Conservation (phyloP, 2,113 vertebrate genomes). For the Myrmophylax atrothorax region DNA sequence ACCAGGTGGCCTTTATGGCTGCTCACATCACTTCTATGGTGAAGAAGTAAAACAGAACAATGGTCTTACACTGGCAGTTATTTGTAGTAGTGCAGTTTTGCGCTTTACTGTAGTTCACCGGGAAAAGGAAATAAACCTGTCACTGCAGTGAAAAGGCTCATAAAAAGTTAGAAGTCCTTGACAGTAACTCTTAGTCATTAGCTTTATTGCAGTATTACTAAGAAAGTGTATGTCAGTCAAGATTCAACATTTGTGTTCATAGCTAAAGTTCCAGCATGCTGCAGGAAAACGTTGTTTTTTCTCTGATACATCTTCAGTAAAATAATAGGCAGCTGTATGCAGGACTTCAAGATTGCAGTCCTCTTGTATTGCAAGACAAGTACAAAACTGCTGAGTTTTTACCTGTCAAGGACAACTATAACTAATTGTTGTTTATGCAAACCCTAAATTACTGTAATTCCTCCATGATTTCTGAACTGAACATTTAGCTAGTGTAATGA, state of each 20-base stretch:
- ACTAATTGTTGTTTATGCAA: not conserved
- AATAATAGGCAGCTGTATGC: not conserved
- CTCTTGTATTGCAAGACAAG: not conserved
- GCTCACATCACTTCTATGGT: accelerated
- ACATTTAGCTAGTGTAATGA: not conserved
- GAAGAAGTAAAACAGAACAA: not conserved
- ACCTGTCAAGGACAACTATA: not conserved
- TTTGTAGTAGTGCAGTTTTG: not conserved
- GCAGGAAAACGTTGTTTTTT: not conserved
- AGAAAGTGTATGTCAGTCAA: not conserved
- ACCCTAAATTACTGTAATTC: not conserved
- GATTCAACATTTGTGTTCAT: not conserved
- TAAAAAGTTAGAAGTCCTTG: constrained; percentile 8
- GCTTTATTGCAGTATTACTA: not conserved
- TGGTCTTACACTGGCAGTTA: not conserved
- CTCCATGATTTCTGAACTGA: not conserved
- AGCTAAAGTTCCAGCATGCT: not conserved
- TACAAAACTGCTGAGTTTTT: not conserved
- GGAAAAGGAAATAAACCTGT: not conserved
- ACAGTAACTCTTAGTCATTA: not conserved
- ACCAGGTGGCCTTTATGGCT: not conserved
- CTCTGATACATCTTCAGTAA: not conserved
- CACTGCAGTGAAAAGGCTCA: not conserved
- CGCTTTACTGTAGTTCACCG: not conserved
- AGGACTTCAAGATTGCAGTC: not conserved